Conservation (phyloP, 2,888 invertebrate genomes). For the Aelia acuminata region DNA sequence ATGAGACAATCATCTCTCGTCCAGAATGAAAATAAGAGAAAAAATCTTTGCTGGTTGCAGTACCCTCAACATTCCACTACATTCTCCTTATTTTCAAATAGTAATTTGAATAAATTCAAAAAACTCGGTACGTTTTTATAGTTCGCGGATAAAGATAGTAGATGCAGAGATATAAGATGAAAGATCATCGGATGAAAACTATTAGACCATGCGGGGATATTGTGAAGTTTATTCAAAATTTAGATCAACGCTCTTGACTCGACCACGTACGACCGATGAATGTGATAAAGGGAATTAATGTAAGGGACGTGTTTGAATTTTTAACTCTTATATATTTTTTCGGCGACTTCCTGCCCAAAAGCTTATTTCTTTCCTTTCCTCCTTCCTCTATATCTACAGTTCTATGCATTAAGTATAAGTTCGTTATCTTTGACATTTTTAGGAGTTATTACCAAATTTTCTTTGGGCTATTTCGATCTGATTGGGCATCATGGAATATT, state of each 20-base stretch:
- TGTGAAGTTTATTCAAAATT: neutral
- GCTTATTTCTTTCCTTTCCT: neutral
- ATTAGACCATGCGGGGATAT: neutral
- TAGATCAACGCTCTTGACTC: neutral
- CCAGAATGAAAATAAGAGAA: too few relatives aligned
- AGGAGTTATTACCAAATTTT: too few relatives aligned
- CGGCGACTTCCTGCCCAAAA: neutral
- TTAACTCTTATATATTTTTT: neutral
- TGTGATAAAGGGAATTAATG: conserved; percentile 3
- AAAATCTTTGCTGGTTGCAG: too few relatives aligned
- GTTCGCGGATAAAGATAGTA: neutral
- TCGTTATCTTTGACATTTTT: too few relatives aligned
- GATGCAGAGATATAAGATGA: neutral
- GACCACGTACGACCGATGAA: neutral
- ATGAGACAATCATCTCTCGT: too few relatives aligned
- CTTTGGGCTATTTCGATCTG: too few relatives aligned
- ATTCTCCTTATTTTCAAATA: too few relatives aligned
- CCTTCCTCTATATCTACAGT: neutral
- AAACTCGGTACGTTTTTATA: too few relatives aligned
- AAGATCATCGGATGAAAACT: neutral
- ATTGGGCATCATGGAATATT: too few relatives aligned
- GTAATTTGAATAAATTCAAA: too few relatives aligned
- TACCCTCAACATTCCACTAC: too few relatives aligned
- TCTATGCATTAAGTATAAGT: too few relatives aligned
- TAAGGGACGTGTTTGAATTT: conserved; percentile 1